Evolutionary conservation across 2,113 vertebrate species (phyloP).

Genomic region (Ramphastos sulfuratus): DNA sequence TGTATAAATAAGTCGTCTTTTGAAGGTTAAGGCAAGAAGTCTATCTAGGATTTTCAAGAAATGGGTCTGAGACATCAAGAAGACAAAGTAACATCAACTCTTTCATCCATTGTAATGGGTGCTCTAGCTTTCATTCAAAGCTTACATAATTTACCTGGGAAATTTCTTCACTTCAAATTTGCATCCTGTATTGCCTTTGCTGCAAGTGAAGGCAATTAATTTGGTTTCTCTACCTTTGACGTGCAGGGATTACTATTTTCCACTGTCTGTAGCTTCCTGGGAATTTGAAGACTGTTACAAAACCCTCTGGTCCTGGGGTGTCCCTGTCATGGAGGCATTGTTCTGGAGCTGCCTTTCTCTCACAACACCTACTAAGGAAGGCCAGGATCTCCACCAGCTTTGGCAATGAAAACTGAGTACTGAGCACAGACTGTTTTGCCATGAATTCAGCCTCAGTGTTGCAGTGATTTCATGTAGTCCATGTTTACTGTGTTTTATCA

Average conservation of each 20-base stretch:
- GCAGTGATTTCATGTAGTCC: background rate
- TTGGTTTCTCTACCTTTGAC: background rate
- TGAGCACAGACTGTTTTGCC: background rate
- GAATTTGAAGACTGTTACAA: background rate
- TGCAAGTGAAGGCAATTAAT: background rate
- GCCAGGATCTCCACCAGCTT: background rate
- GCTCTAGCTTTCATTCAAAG: background rate
- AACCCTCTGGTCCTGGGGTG: background rate
- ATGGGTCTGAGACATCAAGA: background rate
- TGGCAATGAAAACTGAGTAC: background rate
- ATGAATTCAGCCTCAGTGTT: background rate
- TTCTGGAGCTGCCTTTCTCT: background rate
- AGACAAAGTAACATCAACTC: background rate
- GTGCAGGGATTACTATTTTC: background rate
- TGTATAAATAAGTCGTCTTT: background rate
- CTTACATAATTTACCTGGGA: background rate
- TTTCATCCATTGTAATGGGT: background rate
- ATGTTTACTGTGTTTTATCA: background rate
- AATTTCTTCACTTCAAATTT: background rate
- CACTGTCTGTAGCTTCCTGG: background rate
- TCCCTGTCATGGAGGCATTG: fast-evolving
- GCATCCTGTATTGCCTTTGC: background rate
- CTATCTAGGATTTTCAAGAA: background rate
- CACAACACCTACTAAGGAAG: background rate
- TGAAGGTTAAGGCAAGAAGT: background rate